Evolutionary conservation across 35 echinoderm and acorn worm species (phyloP).

Genomic region (Apostichopus californicus): DNA sequence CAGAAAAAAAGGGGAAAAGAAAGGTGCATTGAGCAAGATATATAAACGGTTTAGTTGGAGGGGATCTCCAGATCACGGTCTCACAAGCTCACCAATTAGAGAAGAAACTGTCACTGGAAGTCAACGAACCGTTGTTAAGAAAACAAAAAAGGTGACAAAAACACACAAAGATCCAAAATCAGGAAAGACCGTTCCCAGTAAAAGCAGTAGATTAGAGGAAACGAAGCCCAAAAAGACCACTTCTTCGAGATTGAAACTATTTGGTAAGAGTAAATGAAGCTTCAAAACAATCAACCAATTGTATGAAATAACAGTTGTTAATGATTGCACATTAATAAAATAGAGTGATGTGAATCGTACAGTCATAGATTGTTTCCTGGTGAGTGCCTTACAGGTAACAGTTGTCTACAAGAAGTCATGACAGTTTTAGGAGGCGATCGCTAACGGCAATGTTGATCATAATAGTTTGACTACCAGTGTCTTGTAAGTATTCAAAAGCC

Average conservation of each 20-base stretch:
- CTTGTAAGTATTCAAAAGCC: not conserved
- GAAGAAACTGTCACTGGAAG: not conserved
- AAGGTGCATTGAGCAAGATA: conserved; percentile 22
- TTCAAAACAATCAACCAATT: not conserved
- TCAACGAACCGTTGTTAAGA: not conserved
- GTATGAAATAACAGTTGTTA: not conserved
- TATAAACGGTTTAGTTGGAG: conserved; percentile 34
- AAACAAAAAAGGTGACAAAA: not conserved
- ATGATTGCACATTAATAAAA: not conserved
- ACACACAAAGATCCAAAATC: not conserved
- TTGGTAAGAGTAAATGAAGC: conserved; percentile 4
- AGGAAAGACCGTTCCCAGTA: not conserved
- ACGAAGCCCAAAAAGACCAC: not conserved
- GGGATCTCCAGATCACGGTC: conserved; percentile 20
- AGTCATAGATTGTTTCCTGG: not conserved
- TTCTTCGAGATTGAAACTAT: conserved; percentile 1
- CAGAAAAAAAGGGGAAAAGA: conserved; percentile 20
- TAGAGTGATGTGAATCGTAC: not conserved
- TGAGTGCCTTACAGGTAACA: not conserved
- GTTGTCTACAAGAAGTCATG: not conserved
- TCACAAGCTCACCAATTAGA: not conserved
- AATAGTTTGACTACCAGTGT: not conserved
- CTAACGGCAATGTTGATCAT: not conserved
- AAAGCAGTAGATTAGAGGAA: not conserved
- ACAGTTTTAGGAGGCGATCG: not conserved